phyloP scores from a whole-genome alignment of 2,888 invertebrate species.

The Eupithecia inturbata region DNA sequence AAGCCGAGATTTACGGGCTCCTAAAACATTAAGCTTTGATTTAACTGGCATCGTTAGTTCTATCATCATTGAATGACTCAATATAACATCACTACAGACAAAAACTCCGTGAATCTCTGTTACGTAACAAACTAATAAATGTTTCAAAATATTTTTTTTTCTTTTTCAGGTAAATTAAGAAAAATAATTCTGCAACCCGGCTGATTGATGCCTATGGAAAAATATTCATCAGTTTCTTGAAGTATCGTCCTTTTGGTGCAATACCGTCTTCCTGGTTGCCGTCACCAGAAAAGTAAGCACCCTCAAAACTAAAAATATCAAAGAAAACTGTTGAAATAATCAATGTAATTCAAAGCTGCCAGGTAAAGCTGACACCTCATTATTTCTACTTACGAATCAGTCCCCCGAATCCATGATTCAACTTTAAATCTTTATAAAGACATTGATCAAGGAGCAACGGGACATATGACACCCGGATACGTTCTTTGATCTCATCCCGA shows the following conservation, averaged over 20 bases:
- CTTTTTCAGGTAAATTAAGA: conserved; percentile 25
- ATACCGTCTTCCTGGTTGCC: neutral
- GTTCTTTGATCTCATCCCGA: conserved; percentile 53
- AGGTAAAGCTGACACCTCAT: conserved; percentile 35
- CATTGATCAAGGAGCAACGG: conserved; percentile 62
- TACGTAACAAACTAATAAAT: neutral
- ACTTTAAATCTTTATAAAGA: conserved; percentile 57
- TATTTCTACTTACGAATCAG: conserved; percentile 39
- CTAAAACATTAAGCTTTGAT: conserved; percentile 63
- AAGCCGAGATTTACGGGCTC: conserved; percentile 60
- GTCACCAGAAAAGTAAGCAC: neutral
- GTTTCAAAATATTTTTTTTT: neutral
- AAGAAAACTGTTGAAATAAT: neutral
- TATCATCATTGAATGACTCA: conserved; percentile 23
- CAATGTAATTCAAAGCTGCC: conserved; percentile 16
- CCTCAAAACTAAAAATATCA: neutral
- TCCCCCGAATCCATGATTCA: conserved; percentile 34
- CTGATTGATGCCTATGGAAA: neutral
- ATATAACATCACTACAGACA: neutral
- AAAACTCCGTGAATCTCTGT: neutral
- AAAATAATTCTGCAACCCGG: neutral
- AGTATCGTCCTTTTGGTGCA: neutral
- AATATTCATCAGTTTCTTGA: neutral
- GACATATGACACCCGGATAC: conserved; percentile 55
- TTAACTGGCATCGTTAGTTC: conserved; percentile 42